A percentile compares a stretch with the other conserved stretches of the same genome.
phyloP scores from a whole-genome alignment of 64 coral and sea anemone species.

The Catalaphyllia jardinei region DNA sequence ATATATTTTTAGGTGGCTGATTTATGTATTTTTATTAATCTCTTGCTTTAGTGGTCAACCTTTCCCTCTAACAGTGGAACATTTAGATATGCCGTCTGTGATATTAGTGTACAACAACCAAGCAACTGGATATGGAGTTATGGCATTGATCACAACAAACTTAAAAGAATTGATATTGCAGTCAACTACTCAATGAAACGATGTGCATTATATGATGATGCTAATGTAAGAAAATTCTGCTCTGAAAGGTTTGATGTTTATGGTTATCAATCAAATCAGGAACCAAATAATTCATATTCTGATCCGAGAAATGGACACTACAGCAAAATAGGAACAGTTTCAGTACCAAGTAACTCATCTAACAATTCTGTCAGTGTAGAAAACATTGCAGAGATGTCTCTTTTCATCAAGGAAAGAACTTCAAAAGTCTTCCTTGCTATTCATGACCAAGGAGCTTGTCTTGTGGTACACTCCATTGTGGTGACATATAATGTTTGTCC shows the following conservation, averaged over 20 bases:
- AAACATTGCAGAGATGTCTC: background rate
- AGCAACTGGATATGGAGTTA: conserved; percentile 31
- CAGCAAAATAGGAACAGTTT: conserved; percentile 11
- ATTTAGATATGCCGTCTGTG: conserved; percentile 16
- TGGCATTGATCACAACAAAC: background rate
- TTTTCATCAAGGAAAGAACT: conserved; percentile 20
- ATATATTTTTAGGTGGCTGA: background rate
- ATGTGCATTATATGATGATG: background rate
- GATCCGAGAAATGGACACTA: conserved; percentile 1
- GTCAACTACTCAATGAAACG: background rate
- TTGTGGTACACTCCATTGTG: background rate
- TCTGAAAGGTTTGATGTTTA: conserved; percentile 36
- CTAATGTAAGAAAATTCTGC: background rate
- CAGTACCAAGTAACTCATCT: background rate
- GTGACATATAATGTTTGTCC: conserved; percentile 31
- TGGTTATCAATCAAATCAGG: background rate
- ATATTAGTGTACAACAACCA: background rate
- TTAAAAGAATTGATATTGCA: conserved; percentile 15
- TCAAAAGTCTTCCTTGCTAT: conserved; percentile 39
- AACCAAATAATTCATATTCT: background rate
- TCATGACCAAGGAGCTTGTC: conserved; percentile 40
- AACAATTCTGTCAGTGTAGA: background rate
- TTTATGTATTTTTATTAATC: background rate
- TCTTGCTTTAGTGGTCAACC: background rate
- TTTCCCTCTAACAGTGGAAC: background rate